Base-by-base conservation (phyloP, 1,140 invertebrate species). In the Bombus fervidus region DNA sequence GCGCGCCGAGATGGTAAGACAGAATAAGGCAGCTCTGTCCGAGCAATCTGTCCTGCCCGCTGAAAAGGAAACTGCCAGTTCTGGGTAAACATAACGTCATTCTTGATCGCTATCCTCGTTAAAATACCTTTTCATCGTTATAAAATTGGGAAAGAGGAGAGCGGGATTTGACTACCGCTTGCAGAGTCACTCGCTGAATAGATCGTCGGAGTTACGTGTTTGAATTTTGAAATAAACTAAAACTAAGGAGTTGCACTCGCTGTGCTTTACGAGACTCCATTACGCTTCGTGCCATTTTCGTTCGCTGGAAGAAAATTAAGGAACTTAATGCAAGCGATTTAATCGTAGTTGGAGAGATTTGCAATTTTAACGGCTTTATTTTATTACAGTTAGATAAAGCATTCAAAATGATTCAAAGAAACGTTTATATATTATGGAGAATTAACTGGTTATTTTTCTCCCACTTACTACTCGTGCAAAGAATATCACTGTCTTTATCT, bases 1-100 rank as follows among this genome's bases (percentile, higher is more conserved):
- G 92, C 97, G 97, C 92, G 97, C 97, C 71, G 97, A 98, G 93
- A 95, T 97, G 88, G 98, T 98, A 84, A 97, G 98, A 91, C 97
- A 98, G 95, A 98, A 98, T 93, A 98, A 98, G 95, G 96, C 96
- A 87, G 96, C 96, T 87, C 95, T 96, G 91, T 93, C 92, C 81
- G 91, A 91, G 75, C 84, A 92, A 64, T 87, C 80, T 78, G 83
- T 73, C 69, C 78, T 93, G 86, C 88, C 89, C 4, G 83, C 92
- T 62, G 94, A 93, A 90, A 95, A 95, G 80, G 95, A 95, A 90
- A 96, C 95, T 89, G 96, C 96, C 82, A 96, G 96, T 85, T 96
- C 96, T 90, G 96, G 96, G 91, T 97, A 97, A 95, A 93, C 81
- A 22, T 76, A 41, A 64, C 62, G 3, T 43, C 66, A 53, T 62